Conservation (phyloP, 92 coral and sea anemone species). For the Phenganax subtilis region DNA sequence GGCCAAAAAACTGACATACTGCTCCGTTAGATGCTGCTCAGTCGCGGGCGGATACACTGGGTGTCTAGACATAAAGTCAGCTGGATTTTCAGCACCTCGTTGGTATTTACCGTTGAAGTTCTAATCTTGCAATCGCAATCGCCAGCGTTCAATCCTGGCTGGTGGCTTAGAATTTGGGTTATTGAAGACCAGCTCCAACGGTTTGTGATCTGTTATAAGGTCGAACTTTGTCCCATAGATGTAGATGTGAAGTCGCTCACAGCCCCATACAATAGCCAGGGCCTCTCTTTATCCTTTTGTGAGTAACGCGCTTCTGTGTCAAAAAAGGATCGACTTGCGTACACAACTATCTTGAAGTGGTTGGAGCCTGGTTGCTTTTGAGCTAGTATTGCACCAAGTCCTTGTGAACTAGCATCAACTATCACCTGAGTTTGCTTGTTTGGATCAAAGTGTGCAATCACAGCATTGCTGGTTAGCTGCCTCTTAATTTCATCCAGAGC, state of each 20-base stretch:
- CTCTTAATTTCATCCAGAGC: conserved; percentile 32
- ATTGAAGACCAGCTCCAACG: not conserved
- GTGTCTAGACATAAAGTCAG: conserved; percentile 7
- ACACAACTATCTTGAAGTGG: conserved; percentile 29
- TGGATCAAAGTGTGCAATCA: conserved; percentile 36
- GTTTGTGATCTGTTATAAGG: conserved; percentile 15
- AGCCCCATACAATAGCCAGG: conserved; percentile 34
- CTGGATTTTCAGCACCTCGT: not conserved
- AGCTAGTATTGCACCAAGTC: conserved; percentile 35
- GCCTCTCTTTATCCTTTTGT: conserved; percentile 42
- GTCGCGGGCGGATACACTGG: not conserved
- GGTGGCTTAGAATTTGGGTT: not conserved
- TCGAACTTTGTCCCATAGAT: not conserved
- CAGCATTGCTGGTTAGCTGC: conserved; percentile 28
- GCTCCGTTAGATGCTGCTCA: not conserved
- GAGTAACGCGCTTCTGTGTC: conserved; percentile 40
- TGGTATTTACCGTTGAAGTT: not conserved
- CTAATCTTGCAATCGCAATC: not conserved
- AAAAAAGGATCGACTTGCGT: conserved; percentile 41
- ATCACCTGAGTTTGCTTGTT: conserved; percentile 9
- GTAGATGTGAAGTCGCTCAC: conserved; percentile 39
- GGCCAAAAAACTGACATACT: not conserved
- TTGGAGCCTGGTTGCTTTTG: not conserved
- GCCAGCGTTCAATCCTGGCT: no score
- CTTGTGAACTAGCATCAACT: conserved; percentile 44